These are phyloP conservation scores for Pedionomus torquatus DNA, from an alignment of 2,113 vertebrate genomes.

Conservation along the genomic window DNA sequence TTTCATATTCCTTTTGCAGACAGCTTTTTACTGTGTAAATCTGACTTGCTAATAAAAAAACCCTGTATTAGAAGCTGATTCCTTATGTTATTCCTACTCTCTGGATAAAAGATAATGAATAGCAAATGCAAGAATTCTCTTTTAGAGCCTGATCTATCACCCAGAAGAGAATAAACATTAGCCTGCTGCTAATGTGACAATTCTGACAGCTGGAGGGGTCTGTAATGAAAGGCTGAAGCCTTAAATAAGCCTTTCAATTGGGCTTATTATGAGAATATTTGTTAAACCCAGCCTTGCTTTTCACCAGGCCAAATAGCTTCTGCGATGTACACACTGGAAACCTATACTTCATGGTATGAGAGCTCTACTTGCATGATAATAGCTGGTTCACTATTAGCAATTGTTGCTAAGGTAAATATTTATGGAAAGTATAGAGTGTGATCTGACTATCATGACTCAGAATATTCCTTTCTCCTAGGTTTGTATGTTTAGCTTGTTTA, in stretches of 20 bases:
- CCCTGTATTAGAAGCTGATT: neutral
- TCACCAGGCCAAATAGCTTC: neutral
- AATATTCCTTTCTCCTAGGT: neutral
- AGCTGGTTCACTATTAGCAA: neutral
- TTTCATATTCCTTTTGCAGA: neutral
- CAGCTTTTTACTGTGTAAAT: neutral
- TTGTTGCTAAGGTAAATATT: neutral
- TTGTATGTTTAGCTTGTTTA: neutral
- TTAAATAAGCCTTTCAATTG: conserved; percentile 8
- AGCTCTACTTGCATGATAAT: neutral
- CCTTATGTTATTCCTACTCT: neutral
- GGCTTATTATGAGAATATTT: neutral
- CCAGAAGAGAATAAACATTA: conserved; percentile 32
- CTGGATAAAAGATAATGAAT: neutral
- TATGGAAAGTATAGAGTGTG: neutral
- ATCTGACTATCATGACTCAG: neutral
- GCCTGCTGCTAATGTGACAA: neutral
- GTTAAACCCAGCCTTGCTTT: neutral
- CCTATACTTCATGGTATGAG: neutral
- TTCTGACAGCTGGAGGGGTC: conserved; percentile 21
- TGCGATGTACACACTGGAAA: neutral
- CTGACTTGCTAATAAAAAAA: neutral
- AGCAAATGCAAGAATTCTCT: neutral
- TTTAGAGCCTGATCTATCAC: conserved; percentile 35
- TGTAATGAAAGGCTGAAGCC: conserved; percentile 22